A percentile compares a stretch with the other conserved stretches of the same genome.
Conservation (phyloP, 2,113 vertebrate genomes). For the Ariopsis seemanni region DNA sequence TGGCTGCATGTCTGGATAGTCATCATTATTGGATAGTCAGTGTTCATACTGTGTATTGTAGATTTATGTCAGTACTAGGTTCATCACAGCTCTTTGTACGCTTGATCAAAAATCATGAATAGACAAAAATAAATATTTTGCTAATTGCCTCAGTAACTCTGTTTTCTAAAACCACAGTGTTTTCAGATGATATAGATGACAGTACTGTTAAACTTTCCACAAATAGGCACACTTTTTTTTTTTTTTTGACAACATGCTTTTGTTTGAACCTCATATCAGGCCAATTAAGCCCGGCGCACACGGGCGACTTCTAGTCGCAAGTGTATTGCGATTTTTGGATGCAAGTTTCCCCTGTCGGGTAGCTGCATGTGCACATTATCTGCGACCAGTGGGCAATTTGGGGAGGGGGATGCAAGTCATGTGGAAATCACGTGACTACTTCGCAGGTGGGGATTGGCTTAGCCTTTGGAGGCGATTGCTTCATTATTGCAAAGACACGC, state of each 20-base stretch:
- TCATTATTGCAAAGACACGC: too few species aligned
- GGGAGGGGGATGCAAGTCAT: too few species aligned
- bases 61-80: neutral
- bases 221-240: neutral
- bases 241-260: neutral
- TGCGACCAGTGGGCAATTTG: too few species aligned
- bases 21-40: neutral
- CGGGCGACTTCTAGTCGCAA: too few species aligned
- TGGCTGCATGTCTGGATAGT: neutral
- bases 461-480: too few species aligned
- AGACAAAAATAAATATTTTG: neutral
- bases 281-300: neutral
- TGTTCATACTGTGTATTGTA: neutral
- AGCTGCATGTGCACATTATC: too few species aligned
- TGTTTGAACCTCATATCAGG: neutral
- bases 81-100: neutral
- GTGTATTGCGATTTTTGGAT: too few species aligned
- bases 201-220: neutral
- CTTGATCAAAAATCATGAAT: neutral
- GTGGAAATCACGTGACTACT: too few species aligned
- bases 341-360: too few species aligned
- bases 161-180: neutral
- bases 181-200: neutral
- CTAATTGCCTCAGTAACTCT: neutral
- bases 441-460: too few species aligned